phyloP scores from a whole-genome alignment of 2,888 invertebrate species.

The Amphimallon solstitiale region DNA sequence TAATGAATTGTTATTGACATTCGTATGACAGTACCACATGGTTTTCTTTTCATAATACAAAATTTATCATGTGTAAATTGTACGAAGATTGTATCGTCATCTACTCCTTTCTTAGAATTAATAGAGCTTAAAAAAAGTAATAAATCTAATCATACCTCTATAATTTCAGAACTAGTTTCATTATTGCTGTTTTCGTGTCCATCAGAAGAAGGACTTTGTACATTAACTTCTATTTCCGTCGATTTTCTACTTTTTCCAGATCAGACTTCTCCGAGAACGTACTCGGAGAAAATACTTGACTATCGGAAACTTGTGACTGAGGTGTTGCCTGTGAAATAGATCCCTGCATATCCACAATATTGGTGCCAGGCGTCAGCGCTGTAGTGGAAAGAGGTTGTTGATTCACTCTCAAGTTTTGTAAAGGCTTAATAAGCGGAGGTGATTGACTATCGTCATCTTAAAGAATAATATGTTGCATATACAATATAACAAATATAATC shows the following conservation, averaged over 20 bases:
- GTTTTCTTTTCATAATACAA: too few species aligned
- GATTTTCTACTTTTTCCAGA: slow-evolving; percentile 30
- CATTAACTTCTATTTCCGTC: slow-evolving; percentile 46
- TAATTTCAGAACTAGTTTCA: slow-evolving; percentile 25
- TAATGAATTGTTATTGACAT: too few species aligned
- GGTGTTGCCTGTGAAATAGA: slow-evolving; percentile 66
- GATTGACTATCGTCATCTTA: slow-evolving; percentile 41
- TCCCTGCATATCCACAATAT: slow-evolving; percentile 76
- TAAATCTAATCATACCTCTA: too few species aligned
- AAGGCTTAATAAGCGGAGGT: slow-evolving; percentile 45
- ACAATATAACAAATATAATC: too few species aligned
- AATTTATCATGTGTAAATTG: too few species aligned
- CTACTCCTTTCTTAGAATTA: too few species aligned
- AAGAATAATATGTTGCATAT: too few species aligned
- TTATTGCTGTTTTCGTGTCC: slow-evolving; percentile 24
- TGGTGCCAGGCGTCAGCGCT: slow-evolving; percentile 63
- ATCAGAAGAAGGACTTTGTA: slow-evolving; percentile 44
- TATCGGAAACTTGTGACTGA: slow-evolving; percentile 44
- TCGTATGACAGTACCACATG: too few species aligned
- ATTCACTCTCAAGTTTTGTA: slow-evolving; percentile 52
- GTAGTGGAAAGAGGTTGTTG: slow-evolving; percentile 64
- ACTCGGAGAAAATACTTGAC: slow-evolving; percentile 30
- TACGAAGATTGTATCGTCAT: too few species aligned
- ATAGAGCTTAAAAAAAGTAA: too few species aligned
- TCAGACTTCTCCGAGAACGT: slow-evolving; percentile 41